Base-by-base conservation (phyloP, 2,888 invertebrate genomes). In the Eupithecia centaureata region DNA sequence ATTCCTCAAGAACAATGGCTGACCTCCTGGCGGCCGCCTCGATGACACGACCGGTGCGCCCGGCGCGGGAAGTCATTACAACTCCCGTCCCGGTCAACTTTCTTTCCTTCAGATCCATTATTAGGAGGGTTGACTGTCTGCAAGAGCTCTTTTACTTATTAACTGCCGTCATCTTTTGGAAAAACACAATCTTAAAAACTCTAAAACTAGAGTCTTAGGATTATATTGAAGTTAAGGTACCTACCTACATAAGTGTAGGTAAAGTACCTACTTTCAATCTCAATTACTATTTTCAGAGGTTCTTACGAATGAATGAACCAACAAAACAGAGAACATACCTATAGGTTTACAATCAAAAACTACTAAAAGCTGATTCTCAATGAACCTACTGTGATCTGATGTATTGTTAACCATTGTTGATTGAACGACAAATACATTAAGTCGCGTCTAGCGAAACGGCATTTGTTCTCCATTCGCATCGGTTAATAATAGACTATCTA, bases 41-140 rank as follows among this genome's bases (percentile, higher is more conserved):
- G 65, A 60, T 60, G 66, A 66, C 63, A 70, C 66, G 69, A 60
- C 35, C 56, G 51, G 33, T 69, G 63, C 69, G 63, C 68, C 68
- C 33, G 7, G 35, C 68, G 65, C 69, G 47, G 63, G 65, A 63
- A 63, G 13, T 30, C 32, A 12, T n/a, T 18, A 18, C 56, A 13
- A 5, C 10, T 30, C 22, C 33, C 32, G 10, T 30, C 22, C 33
- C 32, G 61, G 61, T 33, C 52, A 54, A 57, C 56, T 35, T 59
- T 42, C 12, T 22, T 22, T 47, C 18, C 10, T 22, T 47, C 22
- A 22, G 22, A 27, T 52, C 13, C 25, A 51, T 51, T 51, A 25
- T 25, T 22, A 0, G n/a, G n/a, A n/a, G n/a, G n/a, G n/a, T n/a
- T n/a, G n/a, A n/a, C n/a, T n/a, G n/a, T n/a, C n/a, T n/a, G n/a